These are phyloP conservation scores for Phataginus tricuspis DNA, from an alignment of 2,797 vertebrate species.

Conservation along the genomic window DNA sequence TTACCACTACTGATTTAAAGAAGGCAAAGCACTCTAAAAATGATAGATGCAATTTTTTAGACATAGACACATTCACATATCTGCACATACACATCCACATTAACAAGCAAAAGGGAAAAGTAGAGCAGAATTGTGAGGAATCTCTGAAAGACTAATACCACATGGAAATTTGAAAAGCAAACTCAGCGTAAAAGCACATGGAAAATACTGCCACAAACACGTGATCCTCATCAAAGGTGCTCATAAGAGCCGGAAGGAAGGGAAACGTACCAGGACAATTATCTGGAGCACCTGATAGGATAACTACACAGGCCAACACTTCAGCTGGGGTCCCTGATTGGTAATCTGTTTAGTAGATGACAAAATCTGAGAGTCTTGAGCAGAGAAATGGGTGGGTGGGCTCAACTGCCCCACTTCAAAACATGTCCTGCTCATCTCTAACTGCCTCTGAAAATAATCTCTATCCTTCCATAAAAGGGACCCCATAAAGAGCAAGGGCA, in stretches of 20 bases:
- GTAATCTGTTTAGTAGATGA: neutral
- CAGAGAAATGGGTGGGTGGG: neutral
- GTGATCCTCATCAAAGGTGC: neutral
- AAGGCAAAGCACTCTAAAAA: neutral
- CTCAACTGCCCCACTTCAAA: neutral
- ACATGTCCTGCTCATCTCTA: neutral
- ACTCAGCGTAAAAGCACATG: neutral
- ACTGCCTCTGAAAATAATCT: neutral
- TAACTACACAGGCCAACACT: neutral
- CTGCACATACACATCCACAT: neutral
- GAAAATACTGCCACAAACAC: neutral
- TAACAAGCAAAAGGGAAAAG: neutral
- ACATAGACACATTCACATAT: neutral
- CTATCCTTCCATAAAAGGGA: neutral
- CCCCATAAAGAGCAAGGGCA: neutral
- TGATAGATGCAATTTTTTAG: neutral
- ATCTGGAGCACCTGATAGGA: neutral
- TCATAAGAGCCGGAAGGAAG: neutral
- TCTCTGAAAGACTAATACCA: neutral
- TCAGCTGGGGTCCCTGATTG: neutral
- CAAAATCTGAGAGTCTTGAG: neutral
- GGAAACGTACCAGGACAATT: neutral
- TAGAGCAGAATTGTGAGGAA: neutral
- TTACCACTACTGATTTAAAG: neutral
- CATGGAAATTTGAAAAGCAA: conserved; percentile 4